Base-by-base conservation (phyloP, 2,888 invertebrate genomes). In the Tetropium fuscum region DNA sequence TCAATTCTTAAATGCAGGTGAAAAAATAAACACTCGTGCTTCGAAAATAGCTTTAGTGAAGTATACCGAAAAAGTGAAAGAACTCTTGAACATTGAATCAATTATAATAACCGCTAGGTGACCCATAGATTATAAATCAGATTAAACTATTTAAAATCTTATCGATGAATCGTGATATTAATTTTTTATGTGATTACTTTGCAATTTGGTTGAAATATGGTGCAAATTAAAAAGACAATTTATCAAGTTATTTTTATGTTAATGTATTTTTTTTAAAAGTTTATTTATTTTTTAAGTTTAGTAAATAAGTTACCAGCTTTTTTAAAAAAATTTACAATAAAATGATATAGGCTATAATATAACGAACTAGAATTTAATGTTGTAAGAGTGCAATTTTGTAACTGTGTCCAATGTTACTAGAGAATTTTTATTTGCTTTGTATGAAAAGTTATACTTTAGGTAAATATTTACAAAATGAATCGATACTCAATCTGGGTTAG, bases 21-120 rank as follows among this genome's bases (percentile, higher is more conserved):
- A 92, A 78, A 90, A 91, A 77, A 85, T 93, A 60, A 93, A 92
- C 79, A 88, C 91, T 54, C 87, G 92, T 58, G 90, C 91, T 36
- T 91, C 92, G 44, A 93, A 93, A 81, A 90, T 94, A 71, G 88
- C 90, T 48, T 87, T 95, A 55, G 89, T 95, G 68, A 88, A 90
- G 78, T 93, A 94, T 83, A 94, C 93, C 72, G 93, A 94, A 75
- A 91, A 89, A 80, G 90, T 95, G 69, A 87, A 88, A 74, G 90
- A 91, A 82, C 86, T 94, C 78, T 85, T 94, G 74, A 92, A 91
- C 79, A 90, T 94, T 58, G 93, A 94, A 82, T 89, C 89, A 64
- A 87, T 90, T 66, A 83, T 88, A 67, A 88, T 93, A 81, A 80
- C 79, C 60, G 78, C 82, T 51, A 85, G 86, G 83, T 85, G 85